phyloP scores from a whole-genome alignment of 2,797 vertebrate genomes.

The Rachycentron canadum region DNA sequence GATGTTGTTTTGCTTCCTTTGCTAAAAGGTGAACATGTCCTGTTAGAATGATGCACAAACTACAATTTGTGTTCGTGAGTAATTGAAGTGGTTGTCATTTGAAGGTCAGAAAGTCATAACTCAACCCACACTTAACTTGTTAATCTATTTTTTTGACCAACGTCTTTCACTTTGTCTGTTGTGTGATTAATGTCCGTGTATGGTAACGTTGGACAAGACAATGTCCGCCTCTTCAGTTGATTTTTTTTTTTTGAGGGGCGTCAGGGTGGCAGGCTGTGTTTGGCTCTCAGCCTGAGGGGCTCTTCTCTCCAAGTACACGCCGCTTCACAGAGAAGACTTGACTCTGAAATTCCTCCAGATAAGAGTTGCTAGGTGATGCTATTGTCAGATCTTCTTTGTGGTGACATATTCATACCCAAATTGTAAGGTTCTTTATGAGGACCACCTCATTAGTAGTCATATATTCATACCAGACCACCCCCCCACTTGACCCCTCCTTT shows the following conservation, averaged over 20 bases:
- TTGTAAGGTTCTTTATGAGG: conserved; percentile 79
- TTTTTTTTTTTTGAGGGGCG: conserved; percentile 60
- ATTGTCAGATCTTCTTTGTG: conserved; percentile 83
- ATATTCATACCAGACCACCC: conserved; percentile 86
- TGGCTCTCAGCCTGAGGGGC: conserved; percentile 78
- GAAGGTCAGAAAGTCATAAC: conserved; percentile 74
- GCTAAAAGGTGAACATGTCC: not conserved
- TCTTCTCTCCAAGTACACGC: conserved; percentile 79
- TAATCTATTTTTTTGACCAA: conserved; percentile 74
- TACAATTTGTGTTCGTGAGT: conserved; percentile 55
- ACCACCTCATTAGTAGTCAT: conserved; percentile 87
- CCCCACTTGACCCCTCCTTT: conserved; percentile 87
- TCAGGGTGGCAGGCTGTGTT: conserved; percentile 71
- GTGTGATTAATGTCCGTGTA: conserved; percentile 81
- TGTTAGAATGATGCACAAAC: conserved; percentile 21
- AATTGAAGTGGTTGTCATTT: conserved; percentile 47
- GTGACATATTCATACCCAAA: conserved; percentile 88
- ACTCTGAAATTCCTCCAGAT: conserved; percentile 86
- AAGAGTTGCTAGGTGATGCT: conserved; percentile 86
- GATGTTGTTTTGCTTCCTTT: not conserved
- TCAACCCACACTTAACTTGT: conserved; percentile 82
- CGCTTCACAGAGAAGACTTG: conserved; percentile 82
- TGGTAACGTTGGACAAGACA: conserved; percentile 73
- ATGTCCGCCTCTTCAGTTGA: conserved; percentile 70
- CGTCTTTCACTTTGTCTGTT: conserved; percentile 73